A percentile compares a stretch with the other conserved stretches of the same genome.
Conservation (phyloP, 2,888 invertebrate species). For the Crematogaster levior region DNA sequence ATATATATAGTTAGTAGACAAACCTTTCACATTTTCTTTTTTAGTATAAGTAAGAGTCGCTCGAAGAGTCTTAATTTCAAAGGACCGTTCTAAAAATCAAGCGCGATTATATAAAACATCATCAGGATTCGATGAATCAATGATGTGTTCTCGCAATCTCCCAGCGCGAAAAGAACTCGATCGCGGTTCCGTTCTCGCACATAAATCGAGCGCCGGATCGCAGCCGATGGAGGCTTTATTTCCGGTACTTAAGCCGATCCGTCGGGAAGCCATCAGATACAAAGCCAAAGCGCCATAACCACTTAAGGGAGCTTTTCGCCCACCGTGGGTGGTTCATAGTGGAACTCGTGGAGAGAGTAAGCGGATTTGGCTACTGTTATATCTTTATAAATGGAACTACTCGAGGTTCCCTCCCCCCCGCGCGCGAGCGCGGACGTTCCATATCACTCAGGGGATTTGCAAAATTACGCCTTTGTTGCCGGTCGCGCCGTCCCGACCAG, state of each 20-base stretch:
- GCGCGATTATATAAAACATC: not conserved
- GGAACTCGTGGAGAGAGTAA: slow-evolving; percentile 80
- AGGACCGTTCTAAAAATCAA: not conserved
- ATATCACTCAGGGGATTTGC: slow-evolving; percentile 82
- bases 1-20: not conserved
- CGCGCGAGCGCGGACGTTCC: slow-evolving; percentile 68
- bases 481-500: not conserved
- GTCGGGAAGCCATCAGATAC: slow-evolving; percentile 77
- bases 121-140: not conserved
- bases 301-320: slow-evolving; percentile 81
- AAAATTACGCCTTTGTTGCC: slow-evolving; percentile 73
- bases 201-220: slow-evolving; percentile 55
- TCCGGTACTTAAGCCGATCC: slow-evolving; percentile 73
- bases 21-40: not conserved
- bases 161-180: not conserved
- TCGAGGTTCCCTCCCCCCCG: slow-evolving; percentile 68
- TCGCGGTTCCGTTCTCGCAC: slow-evolving; percentile 46
- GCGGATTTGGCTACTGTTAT: slow-evolving; percentile 84
- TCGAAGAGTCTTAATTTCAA: not conserved
- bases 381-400: slow-evolving; percentile 86
- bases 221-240: slow-evolving; percentile 73
- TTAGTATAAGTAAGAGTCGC: not conserved
- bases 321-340: slow-evolving; percentile 68
- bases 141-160: not conserved
- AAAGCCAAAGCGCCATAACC: slow-evolving; percentile 84